phyloP scores from a whole-genome alignment of 2,113 vertebrate species.

The Sclerurus mexicanus region DNA sequence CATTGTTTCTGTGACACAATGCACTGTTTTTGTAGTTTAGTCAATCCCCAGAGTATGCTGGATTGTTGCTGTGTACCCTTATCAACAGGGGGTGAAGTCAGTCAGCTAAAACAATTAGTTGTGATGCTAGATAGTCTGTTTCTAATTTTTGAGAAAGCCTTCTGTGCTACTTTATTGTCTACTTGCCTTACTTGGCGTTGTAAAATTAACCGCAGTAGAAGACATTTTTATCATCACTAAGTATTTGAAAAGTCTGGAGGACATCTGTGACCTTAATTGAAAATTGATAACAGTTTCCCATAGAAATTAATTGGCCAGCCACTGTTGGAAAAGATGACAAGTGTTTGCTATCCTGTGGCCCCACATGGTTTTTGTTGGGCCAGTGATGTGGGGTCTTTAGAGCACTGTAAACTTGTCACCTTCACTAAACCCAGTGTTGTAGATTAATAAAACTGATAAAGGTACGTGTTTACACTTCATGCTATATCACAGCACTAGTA shows the following conservation, averaged over 20 bases:
- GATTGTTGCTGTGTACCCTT: not conserved
- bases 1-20: not conserved
- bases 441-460: not conserved
- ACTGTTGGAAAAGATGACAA: not conserved
- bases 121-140: not conserved
- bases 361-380: not conserved
- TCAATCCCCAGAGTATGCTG: not conserved
- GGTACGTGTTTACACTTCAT: not conserved
- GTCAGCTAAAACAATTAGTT: not conserved
- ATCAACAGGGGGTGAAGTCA: not conserved
- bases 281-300: not conserved
- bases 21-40: not conserved
- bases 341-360: not conserved
- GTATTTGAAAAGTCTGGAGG: not conserved
- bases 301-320: not conserved
- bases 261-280: not conserved
- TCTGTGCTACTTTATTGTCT: not conserved
- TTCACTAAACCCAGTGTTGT: not conserved
- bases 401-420: not conserved
- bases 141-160: not conserved
- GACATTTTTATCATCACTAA: not conserved
- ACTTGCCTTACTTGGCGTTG: not conserved
- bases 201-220: not conserved
- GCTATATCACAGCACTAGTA: not conserved
- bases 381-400: not conserved